Conservation (phyloP, 2,888 invertebrate genomes). For the Mimachlamys varia region DNA sequence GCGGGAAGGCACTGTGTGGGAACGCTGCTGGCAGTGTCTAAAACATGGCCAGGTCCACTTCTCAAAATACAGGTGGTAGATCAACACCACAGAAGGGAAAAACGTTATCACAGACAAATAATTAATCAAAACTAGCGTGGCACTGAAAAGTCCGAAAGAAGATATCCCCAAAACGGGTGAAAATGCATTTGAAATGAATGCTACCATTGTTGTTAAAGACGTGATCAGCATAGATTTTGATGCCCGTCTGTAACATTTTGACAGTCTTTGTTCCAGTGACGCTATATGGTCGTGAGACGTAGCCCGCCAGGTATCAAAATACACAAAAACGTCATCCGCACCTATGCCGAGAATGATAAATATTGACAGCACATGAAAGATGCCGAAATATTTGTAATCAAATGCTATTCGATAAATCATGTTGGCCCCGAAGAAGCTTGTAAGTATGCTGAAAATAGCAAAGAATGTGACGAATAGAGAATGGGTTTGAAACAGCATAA, state of each 20-base stretch:
- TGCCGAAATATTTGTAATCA: conserved; percentile 71
- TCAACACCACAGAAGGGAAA: conserved; percentile 70
- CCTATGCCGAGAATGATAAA: conserved; percentile 78
- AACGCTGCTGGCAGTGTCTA: neutral
- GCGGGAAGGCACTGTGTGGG: neutral
- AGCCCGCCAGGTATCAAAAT: conserved; percentile 74
- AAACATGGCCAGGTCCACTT: conserved; percentile 43
- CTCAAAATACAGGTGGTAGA: conserved; percentile 40
- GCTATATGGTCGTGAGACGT: conserved; percentile 61
- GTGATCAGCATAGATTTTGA: conserved; percentile 74
- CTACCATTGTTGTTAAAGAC: conserved; percentile 74
- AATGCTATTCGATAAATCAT: conserved; percentile 66
- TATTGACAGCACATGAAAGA: conserved; percentile 75
- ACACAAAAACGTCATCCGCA: conserved; percentile 77
- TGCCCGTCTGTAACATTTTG: conserved; percentile 71
- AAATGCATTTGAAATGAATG: conserved; percentile 72
- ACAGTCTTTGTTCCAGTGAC: conserved; percentile 66
- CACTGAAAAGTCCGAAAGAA: conserved; percentile 74
- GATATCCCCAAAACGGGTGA: conserved; percentile 71
- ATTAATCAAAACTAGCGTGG: conserved; percentile 72
- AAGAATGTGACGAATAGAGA: conserved; percentile 56
- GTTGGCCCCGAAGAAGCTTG: conserved; percentile 63
- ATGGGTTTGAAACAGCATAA: conserved; percentile 63
- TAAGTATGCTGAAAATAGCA: conserved; percentile 57
- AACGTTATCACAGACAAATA: conserved; percentile 75